Percentiles rank a stretch among this genome's conserved stretches.
These are phyloP conservation scores for Bhutanitis thaidina DNA, from an alignment of 2,888 invertebrate genomes.

Conservation along the genomic window DNA sequence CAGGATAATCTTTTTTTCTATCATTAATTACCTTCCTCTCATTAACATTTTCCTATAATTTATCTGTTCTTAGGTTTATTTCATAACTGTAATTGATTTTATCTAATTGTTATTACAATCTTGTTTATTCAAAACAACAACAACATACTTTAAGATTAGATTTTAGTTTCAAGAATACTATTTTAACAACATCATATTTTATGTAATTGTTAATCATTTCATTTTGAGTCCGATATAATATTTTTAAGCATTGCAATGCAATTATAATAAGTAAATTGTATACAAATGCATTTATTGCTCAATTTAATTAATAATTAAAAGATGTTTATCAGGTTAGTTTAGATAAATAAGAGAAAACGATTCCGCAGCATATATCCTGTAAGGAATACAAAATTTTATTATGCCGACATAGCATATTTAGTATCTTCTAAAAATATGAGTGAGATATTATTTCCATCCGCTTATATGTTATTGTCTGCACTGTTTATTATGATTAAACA, in stretches of 20 bases:
- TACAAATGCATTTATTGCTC: neutral
- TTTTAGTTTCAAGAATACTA: too few species aligned
- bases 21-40: neutral
- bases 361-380: constrained; percentile 18
- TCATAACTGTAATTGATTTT: neutral
- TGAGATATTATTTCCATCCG: constrained; percentile 30
- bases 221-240: too few species aligned
- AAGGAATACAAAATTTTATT: constrained; percentile 12
- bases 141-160: too few species aligned
- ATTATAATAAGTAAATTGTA: too few species aligned
- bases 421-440: neutral
- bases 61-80: neutral
- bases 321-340: constrained; percentile 7
- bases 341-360: constrained; percentile 12
- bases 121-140: neutral
- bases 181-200: too few species aligned
- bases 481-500: neutral
- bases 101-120: constrained; percentile 10
- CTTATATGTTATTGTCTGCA: constrained; percentile 12
- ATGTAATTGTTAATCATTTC: too few species aligned
- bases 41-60: constrained; percentile 4
- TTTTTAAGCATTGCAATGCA: too few species aligned
- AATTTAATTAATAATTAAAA: neutral
- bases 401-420: constrained; percentile 6
- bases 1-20: constrained; percentile 6